Evolutionary conservation across 2,797 vertebrate species (phyloP), one percentile per base, ranked within the genome.

Genomic region (Sebastes itinus): DNA sequence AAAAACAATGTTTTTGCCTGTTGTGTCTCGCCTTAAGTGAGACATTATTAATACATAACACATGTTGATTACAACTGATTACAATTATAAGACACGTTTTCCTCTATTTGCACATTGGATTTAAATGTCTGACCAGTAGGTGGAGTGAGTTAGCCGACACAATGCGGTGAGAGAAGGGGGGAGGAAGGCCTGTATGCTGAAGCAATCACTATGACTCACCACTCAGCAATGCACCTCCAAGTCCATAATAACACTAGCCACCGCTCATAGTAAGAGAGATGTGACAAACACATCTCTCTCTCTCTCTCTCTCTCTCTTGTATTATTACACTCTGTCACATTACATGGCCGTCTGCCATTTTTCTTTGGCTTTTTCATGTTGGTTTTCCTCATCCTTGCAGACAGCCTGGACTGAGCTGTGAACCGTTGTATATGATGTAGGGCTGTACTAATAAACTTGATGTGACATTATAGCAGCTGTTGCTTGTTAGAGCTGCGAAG

Each of bases 131-230:
- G n/a, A 60, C 93, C 94, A 92, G 90, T 75, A 93, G 94, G 85
- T 87, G 94, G 93, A 79, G 92, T 20, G 18, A 88, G 83, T 88
- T 67, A 91, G 87, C 88, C 60, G 55, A 77, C 66, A 87, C 79
- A 86, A 32, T 84, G 61, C 60, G 1, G 79, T 75, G 71, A 73
- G 76, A 63, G 59, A 46, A 46, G 63, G 13, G 60, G 61, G 77
- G 84, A 33, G 80, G 46, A 9, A 75, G 73, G 54, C 12, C 66
- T 69, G 81, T 62, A 30, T 81, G 87, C 82, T 88, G 87, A 88
- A 88, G 85, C 82, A 73, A 86, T 88, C 83, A 88, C 81, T 66
- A 84, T 95, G 93, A 95, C 80, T 94, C 94, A 94, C 89, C 81
- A 63, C 87, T 86, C 84, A 89, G 89, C 87, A 91, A 94, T 92